phyloP scores from a whole-genome alignment of 2,113 vertebrate genomes.

The Pelecanoides urinatrix region DNA sequence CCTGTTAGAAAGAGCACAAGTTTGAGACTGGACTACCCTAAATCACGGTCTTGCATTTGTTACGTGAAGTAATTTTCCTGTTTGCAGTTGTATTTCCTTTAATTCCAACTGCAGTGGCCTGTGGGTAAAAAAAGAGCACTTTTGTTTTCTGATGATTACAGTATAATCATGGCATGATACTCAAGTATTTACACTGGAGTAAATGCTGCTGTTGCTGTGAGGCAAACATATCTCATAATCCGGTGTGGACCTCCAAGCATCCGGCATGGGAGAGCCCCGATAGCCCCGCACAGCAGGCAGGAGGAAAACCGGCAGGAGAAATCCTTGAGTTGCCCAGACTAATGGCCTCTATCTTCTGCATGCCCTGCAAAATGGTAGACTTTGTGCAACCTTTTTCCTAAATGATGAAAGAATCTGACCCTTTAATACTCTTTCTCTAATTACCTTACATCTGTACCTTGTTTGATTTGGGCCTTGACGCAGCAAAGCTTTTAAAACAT shows the following conservation, averaged over 20 bases:
- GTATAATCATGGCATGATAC: not conserved
- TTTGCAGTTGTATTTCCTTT: not conserved
- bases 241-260: not conserved
- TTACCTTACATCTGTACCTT: not conserved
- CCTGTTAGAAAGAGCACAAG: not conserved
- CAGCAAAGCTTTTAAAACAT: not conserved
- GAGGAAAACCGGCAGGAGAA: not conserved
- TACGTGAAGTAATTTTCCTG: not conserved
- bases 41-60: not conserved
- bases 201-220: not conserved
- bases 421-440: not conserved
- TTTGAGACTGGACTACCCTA: not conserved
- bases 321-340: not conserved
- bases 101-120: not conserved
- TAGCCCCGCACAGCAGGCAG: not conserved
- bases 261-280: accelerated
- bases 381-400: not conserved
- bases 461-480: not conserved
- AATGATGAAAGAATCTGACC: not conserved
- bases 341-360: not conserved
- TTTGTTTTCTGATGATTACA: not conserved
- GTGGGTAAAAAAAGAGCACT: not conserved
- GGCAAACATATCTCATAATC: not conserved
- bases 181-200: not conserved
- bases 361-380: not conserved